These are phyloP conservation scores for Hirudo medicinalis DNA, from an alignment of 1,140 invertebrate species.

Conservation along the genomic window DNA sequence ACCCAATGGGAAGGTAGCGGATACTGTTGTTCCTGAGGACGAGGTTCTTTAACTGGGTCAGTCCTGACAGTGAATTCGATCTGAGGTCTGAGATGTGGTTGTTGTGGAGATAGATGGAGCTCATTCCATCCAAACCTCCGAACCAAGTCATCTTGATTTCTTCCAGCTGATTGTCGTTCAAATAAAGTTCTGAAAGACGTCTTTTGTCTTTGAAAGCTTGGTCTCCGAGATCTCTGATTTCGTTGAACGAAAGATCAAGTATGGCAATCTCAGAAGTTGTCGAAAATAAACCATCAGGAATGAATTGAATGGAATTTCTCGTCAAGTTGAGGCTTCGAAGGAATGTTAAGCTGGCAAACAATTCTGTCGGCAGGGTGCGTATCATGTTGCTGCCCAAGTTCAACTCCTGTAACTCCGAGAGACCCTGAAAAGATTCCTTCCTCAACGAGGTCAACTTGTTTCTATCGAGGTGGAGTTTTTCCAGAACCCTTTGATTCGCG, in stretches of 20 bases:
- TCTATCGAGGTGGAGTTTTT: slow-evolving; percentile 58
- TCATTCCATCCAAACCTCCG: slow-evolving; percentile 43
- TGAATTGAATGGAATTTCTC: neutral
- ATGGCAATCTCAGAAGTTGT: neutral
- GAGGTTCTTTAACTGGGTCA: slow-evolving; percentile 50
- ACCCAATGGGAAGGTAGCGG: slow-evolving; percentile 45
- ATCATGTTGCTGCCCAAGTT: neutral
- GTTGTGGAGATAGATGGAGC: slow-evolving; percentile 60
- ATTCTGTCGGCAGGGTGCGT: neutral
- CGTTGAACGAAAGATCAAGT: slow-evolving; percentile 15
- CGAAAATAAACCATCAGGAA: neutral
- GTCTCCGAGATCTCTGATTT: neutral
- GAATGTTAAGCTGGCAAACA: neutral
- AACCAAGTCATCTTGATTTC: neutral
- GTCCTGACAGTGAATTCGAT: slow-evolving; percentile 55
- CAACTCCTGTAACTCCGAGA: slow-evolving; percentile 37
- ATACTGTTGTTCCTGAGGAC: slow-evolving; percentile 59
- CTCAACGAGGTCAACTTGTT: slow-evolving; percentile 63
- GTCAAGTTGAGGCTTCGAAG: slow-evolving; percentile 12
- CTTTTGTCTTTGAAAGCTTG: neutral
- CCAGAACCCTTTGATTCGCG: slow-evolving; percentile 52
- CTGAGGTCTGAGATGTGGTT: slow-evolving; percentile 62
- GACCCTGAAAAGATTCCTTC: slow-evolving; percentile 57
- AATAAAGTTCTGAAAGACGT: neutral
- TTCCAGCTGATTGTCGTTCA: slow-evolving; percentile 12